Percentiles rank a stretch among this genome's conserved stretches.
Conservation (phyloP, 2,797 vertebrate genomes). For the Protosalanx chinensis region DNA sequence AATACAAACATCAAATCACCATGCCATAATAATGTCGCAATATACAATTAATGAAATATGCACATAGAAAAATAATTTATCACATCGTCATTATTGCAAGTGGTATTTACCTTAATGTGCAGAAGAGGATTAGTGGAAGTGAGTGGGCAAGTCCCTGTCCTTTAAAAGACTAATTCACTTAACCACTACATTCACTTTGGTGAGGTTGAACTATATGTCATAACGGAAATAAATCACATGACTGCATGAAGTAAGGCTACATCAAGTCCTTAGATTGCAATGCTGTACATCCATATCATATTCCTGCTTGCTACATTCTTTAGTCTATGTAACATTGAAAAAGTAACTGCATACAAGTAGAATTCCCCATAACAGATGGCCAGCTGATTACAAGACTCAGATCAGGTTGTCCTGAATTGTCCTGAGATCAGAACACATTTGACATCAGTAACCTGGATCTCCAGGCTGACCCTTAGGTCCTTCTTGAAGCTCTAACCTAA, state of each 20-base stretch:
- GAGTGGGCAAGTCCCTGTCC: slow-evolving; percentile 19
- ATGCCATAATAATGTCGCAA: slow-evolving; percentile 33
- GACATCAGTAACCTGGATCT: slow-evolving; percentile 15
- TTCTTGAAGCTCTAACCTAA: slow-evolving; percentile 29
- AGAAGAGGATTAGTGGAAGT: slow-evolving; percentile 39
- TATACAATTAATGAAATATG: slow-evolving; percentile 49
- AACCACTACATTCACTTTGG: slow-evolving; percentile 25
- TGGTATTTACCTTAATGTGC: slow-evolving; percentile 30
- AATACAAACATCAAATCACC: slow-evolving; percentile 24
- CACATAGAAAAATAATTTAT: slow-evolving; percentile 40
- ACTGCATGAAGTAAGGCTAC: too few relatives aligned
- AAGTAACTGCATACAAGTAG: too few relatives aligned
- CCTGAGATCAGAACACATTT: slow-evolving; percentile 5
- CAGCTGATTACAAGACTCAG: not conserved
- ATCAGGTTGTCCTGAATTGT: not conserved
- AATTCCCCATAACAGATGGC: too few relatives aligned
- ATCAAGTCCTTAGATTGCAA: too few relatives aligned
- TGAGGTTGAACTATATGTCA: too few relatives aligned
- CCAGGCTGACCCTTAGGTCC: slow-evolving; percentile 20
- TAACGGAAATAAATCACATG: too few relatives aligned
- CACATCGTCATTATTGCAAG: slow-evolving; percentile 16
- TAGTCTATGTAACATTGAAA: too few relatives aligned
- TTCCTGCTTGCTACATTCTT: too few relatives aligned
- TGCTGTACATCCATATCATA: too few relatives aligned
- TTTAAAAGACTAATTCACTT: slow-evolving; percentile 31